Conservation (phyloP, 2,797 vertebrate species). For the Chromobotia macracanthus region DNA sequence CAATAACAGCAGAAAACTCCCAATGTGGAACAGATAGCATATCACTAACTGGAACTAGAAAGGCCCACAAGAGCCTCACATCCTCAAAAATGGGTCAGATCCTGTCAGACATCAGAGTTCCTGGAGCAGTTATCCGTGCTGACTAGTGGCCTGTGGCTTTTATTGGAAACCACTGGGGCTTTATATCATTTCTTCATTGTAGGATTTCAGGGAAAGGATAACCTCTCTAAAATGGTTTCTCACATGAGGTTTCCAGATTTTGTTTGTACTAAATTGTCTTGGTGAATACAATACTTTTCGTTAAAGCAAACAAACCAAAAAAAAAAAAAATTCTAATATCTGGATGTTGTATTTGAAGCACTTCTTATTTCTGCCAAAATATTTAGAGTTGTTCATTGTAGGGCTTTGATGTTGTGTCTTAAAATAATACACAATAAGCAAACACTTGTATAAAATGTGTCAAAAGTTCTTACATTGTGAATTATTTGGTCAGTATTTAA, state of each 20-base stretch:
- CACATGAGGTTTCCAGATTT: slow-evolving; percentile 27
- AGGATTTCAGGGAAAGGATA: slow-evolving; percentile 46
- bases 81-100: slow-evolving; percentile 34
- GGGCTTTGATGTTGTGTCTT: slow-evolving; percentile 55
- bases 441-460: slow-evolving; percentile 64
- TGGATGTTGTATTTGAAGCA: slow-evolving; percentile 9
- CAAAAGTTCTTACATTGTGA: slow-evolving; percentile 65
- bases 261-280: background rate
- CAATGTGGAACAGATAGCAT: slow-evolving; percentile 24
- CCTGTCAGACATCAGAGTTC: slow-evolving; percentile 25
- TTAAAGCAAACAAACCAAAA: background rate
- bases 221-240: slow-evolving; percentile 27
- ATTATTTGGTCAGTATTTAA: slow-evolving; percentile 71
- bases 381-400: slow-evolving; percentile 33
- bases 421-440: no score
- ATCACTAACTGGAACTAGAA: slow-evolving; percentile 32
- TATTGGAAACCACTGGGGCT: slow-evolving; percentile 46
- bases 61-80: slow-evolving; percentile 34
- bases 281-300: background rate
- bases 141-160: slow-evolving; percentile 44
- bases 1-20: slow-evolving; percentile 24
- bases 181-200: slow-evolving; percentile 45
- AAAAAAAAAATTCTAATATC: background rate
- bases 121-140: slow-evolving; percentile 27
- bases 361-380: slow-evolving; percentile 55